Evolutionary conservation across 2,888 invertebrate species (phyloP), one percentile per base, ranked within the genome.

Genomic region (Campopleginae sp.): DNA sequence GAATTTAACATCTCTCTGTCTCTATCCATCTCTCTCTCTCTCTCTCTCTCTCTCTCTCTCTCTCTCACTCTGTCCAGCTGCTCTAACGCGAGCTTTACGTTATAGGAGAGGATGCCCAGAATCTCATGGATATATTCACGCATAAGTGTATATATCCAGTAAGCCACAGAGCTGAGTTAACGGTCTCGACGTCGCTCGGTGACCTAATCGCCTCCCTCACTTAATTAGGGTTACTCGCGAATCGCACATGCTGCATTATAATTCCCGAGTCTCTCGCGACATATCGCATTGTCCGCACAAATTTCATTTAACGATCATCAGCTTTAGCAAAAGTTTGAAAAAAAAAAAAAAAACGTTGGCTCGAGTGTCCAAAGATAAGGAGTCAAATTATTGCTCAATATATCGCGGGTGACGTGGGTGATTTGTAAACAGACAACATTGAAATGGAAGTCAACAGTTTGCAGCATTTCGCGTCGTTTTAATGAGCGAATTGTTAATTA

Each of bases 161-260:
- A 31, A 80, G 66, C 80, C 74, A 65, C 65, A 61, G 83, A 46
- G 44, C 75, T 68, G 80, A 80, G 80, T 80, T 80, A 80, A 80
- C 80, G 80, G 74, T 54, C 83, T 51, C 51, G 70, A 58, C 75
- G 79, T 79, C 79, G 58, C 74, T 70, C 70, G 79, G 61, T 80
- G 77, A 83, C 83, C 80, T 86, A 86, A 83, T 86, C 86, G 80
- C 80, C 65, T 58, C 31, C 65, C 72, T 75, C 80, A 72, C 80
- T 85, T 80, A 82, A 82, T 82, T 80, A 80, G 46, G 68, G 77
- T 80, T 77, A 77, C 58, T 68, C 66, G 72, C 46, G 80, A 68
- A 75, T 54, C 31, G 65, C 46, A 66, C 58, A 78, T 78, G 78
- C 58, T 70, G 78, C 78, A 70, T 58, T 44, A 58, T 54, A 68